Percentiles rank a stretch among this genome's conserved stretches.
Evolutionary conservation across 2,113 vertebrate genomes (phyloP).

Genomic region (Mustelus asterias): DNA sequence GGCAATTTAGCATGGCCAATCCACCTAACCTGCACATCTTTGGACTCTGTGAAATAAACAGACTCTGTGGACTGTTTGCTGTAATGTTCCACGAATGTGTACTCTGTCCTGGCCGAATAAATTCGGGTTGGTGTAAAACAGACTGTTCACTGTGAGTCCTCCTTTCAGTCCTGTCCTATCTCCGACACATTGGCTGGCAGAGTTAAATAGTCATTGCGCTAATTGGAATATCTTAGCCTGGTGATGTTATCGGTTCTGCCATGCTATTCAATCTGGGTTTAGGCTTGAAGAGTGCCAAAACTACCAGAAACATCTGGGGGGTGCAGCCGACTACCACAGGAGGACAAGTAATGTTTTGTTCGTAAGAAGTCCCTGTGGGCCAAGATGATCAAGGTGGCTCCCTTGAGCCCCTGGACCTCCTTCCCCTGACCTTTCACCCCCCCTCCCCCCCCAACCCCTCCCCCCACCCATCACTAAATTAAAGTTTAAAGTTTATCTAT

Average conservation of each 20-base stretch:
- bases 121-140: not conserved
- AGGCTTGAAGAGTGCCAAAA: not conserved
- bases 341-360: not conserved
- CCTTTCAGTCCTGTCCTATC: not conserved
- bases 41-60: too few relatives aligned
- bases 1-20: too few relatives aligned
- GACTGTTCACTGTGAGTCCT: not conserved
- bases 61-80: too few relatives aligned
- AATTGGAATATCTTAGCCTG: not conserved
- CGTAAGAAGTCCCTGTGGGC: not conserved
- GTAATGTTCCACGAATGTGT: too few relatives aligned
- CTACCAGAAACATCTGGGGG: not conserved
- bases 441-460: not conserved
- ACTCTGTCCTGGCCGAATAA: too few relatives aligned
- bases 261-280: not conserved
- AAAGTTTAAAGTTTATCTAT: too few relatives aligned
- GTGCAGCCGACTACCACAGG: not conserved
- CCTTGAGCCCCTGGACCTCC: not conserved
- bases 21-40: too few relatives aligned
- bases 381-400: not conserved
- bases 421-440: not conserved
- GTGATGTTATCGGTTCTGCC: not conserved
- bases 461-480: too few relatives aligned
- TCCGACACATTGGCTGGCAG: not conserved
- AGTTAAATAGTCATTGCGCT: not conserved